These are phyloP conservation scores for Xyliphius kryptos DNA, from an alignment of 2,113 vertebrate species.

Conservation along the genomic window DNA sequence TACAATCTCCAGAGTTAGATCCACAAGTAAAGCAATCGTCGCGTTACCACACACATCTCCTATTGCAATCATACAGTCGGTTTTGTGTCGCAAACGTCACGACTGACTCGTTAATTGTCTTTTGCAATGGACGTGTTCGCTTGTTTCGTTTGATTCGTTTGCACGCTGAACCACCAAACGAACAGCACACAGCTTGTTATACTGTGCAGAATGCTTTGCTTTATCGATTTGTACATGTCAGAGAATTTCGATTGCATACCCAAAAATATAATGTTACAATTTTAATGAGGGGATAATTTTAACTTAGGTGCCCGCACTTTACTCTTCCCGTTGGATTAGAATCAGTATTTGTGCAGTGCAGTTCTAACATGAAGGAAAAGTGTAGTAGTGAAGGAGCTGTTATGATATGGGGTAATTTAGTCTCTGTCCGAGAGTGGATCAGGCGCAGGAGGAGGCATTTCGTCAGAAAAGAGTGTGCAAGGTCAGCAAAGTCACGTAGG, in stretches of 20 bases:
- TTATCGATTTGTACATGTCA: too few relatives aligned
- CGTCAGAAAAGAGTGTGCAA: slow-evolving; percentile 28
- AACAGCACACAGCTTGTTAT: slow-evolving; percentile 27
- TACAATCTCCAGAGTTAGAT: slow-evolving; percentile 53
- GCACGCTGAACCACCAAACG: slow-evolving; percentile 24
- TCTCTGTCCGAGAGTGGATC: slow-evolving; percentile 54
- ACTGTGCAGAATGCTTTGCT: too few relatives aligned
- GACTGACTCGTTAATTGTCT: slow-evolving; percentile 29
- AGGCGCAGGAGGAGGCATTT: slow-evolving; percentile 60
- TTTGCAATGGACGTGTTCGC: slow-evolving; percentile 13
- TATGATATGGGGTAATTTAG: slow-evolving; percentile 61
- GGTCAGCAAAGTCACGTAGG: slow-evolving; percentile 21
- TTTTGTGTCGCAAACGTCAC: background rate
- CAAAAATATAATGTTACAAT: too few relatives aligned
- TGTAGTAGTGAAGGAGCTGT: slow-evolving; percentile 61
- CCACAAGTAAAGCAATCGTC: slow-evolving; percentile 40
- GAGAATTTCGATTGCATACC: too few relatives aligned
- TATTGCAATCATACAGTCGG: background rate
- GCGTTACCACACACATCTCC: slow-evolving; percentile 29
- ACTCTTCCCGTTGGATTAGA: background rate
- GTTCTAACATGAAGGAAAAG: slow-evolving; percentile 20
- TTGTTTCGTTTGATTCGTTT: slow-evolving; percentile 38
- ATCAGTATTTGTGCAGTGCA: too few relatives aligned
- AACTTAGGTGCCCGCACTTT: background rate
- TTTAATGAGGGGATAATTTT: too few relatives aligned